Evolutionary conservation across 1,140 invertebrate species (phyloP).

Genomic region (Trachymyrmex septentrionalis): DNA sequence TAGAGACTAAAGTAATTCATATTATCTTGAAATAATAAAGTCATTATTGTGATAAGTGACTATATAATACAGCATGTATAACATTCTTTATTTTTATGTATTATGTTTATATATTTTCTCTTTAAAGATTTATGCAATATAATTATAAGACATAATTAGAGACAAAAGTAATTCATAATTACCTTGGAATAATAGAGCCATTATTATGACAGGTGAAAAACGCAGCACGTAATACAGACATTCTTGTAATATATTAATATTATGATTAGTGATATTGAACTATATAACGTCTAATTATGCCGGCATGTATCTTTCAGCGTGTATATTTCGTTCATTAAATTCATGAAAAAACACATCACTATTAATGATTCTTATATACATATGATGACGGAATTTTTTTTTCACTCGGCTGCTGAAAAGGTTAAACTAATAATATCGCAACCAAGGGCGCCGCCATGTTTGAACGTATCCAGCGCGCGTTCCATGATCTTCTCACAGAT

Average conservation of each 20-base stretch:
- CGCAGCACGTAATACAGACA: conserved; percentile 71
- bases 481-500: conserved; percentile 7
- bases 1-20: conserved; percentile 2
- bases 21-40: conserved; percentile 61
- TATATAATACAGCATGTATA: conserved; percentile 60
- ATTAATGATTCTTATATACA: background rate
- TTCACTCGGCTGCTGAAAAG: background rate
- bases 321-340: background rate
- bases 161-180: conserved; percentile 33
- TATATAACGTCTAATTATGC: background rate
- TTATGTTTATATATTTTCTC: background rate
- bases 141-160: background rate
- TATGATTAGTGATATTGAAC: conserved; percentile 10
- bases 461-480: background rate
- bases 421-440: conserved; percentile 47
- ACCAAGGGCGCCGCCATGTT: conserved; percentile 59
- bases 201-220: conserved; percentile 59
- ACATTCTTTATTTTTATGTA: conserved; percentile 65
- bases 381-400: background rate
- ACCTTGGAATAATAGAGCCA: conserved; percentile 59
- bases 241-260: conserved; percentile 49
- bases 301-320: background rate
- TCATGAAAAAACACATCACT: background rate
- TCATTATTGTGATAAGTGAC: conserved; percentile 52
- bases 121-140: background rate